Conservation (phyloP, 2,888 invertebrate genomes). For the Scaptomyza cyrtandrae region DNA sequence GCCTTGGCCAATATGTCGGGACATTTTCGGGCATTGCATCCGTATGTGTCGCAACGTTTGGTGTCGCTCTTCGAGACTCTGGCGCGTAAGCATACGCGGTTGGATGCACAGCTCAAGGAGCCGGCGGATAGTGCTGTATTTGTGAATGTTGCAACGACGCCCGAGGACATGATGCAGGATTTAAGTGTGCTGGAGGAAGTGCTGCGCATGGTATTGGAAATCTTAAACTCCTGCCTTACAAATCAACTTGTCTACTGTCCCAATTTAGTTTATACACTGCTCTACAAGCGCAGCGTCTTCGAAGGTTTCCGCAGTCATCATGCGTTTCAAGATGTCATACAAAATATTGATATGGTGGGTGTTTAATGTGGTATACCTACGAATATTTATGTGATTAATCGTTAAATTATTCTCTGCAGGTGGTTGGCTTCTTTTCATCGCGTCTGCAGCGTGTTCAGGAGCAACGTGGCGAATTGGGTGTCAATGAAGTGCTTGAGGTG, state of each 20-base stretch:
- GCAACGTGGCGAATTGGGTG: conserved; percentile 90
- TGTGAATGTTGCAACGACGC: conserved; percentile 82
- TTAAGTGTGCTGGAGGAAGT: conserved; percentile 97
- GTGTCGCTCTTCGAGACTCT: conserved; percentile 96
- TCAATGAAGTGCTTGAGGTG: conserved; percentile 93
- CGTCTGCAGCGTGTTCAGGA: conserved; percentile 87
- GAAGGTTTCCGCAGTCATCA: conserved; percentile 93
- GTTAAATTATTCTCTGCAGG: conserved; percentile 81
- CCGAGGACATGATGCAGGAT: conserved; percentile 89
- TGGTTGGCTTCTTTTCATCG: conserved; percentile 88
- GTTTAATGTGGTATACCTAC: not conserved
- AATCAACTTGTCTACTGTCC: conserved; percentile 94
- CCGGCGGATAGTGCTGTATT: conserved; percentile 82
- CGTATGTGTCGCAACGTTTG: conserved; percentile 97
- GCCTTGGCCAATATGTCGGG: conserved; percentile 99
- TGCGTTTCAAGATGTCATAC: conserved; percentile 95
- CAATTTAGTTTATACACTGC: conserved; percentile 96
- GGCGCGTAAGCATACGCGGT: conserved; percentile 92
- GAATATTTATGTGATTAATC: not conserved
- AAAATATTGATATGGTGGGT: conserved; percentile 95
- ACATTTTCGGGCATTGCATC: conserved; percentile 95
- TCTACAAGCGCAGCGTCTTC: conserved; percentile 97
- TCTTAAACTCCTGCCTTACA: conserved; percentile 96
- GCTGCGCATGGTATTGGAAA: conserved; percentile 97
- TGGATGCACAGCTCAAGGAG: conserved; percentile 87